Conservation (phyloP, 2,113 vertebrate genomes). For the Garra rufa region DNA sequence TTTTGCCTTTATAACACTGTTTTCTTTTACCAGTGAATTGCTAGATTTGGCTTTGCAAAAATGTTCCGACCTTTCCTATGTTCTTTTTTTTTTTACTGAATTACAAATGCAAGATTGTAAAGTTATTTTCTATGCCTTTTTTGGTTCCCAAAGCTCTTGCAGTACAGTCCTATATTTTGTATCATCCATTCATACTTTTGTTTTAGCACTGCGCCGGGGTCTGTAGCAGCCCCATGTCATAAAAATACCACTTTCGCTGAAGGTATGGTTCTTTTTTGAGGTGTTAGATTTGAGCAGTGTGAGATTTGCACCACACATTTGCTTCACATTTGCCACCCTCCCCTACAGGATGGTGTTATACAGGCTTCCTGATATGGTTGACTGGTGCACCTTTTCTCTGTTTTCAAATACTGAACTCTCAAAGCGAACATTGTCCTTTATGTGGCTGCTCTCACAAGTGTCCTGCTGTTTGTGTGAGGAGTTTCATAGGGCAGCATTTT, state of each 20-base stretch:
- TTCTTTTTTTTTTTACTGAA: not conserved
- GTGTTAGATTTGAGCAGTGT: not conserved
- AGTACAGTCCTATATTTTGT: not conserved
- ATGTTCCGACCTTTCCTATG: not conserved
- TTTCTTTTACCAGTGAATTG: not conserved
- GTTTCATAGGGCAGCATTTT: not conserved
- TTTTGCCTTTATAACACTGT: too few relatives aligned
- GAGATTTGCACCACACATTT: slow-evolving; percentile 19
- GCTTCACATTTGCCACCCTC: not conserved
- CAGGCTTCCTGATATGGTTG: slow-evolving; percentile 1
- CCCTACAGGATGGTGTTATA: not conserved
- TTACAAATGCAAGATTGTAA: not conserved
- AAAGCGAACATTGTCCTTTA: slow-evolving; percentile 8
- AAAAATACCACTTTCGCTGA: not conserved
- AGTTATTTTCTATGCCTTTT: not conserved
- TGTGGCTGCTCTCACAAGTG: not conserved
- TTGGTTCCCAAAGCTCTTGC: not conserved
- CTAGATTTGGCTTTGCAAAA: not conserved
- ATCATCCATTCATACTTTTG: not conserved
- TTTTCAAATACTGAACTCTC: slow-evolving; percentile 16
- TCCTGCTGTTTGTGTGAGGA: not conserved
- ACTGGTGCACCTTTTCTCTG: not conserved
- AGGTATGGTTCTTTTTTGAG: not conserved
- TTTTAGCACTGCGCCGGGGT: not conserved
- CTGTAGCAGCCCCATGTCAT: not conserved